Evolutionary conservation across 2,797 vertebrate genomes (phyloP).

Genomic region (Uromys caudimaculatus): DNA sequence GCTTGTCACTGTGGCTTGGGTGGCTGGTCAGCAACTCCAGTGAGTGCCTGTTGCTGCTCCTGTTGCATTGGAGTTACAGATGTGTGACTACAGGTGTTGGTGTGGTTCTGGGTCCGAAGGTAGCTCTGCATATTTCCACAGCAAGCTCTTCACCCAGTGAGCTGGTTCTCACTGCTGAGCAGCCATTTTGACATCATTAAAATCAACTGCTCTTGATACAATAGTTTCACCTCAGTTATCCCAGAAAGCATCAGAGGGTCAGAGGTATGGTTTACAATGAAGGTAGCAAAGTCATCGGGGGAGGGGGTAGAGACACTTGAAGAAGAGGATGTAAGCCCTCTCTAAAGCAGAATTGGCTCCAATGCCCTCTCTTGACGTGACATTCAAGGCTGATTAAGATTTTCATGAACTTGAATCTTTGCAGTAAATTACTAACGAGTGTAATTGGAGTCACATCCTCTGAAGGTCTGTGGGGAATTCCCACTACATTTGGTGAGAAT

Average conservation of each 20-base stretch:
- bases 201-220: conserved; percentile 32
- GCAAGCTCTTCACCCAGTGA: not conserved
- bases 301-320: not conserved
- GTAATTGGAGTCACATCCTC: conserved; percentile 74
- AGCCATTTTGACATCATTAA: conserved; percentile 24
- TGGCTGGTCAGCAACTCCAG: not conserved
- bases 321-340: not conserved
- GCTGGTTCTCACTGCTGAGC: not conserved
- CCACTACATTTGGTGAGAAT: conserved; percentile 76
- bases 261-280: not conserved
- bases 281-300: conserved; percentile 37
- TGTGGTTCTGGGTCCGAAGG: not conserved
- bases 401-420: conserved; percentile 66
- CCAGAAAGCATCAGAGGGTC: not conserved
- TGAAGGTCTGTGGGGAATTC: conserved; percentile 73
- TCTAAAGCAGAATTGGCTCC: not conserved
- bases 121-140: not conserved
- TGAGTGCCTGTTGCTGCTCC: no score
- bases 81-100: no score
- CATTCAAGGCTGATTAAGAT: conserved; percentile 49
- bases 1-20: not conserved
- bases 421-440: conserved; percentile 54
- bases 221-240: conserved; percentile 20
- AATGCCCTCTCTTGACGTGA: conserved; percentile 28
- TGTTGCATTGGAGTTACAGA: not conserved